phyloP scores from a whole-genome alignment of 2,888 invertebrate genomes.

The Dichetophora obliterata region DNA sequence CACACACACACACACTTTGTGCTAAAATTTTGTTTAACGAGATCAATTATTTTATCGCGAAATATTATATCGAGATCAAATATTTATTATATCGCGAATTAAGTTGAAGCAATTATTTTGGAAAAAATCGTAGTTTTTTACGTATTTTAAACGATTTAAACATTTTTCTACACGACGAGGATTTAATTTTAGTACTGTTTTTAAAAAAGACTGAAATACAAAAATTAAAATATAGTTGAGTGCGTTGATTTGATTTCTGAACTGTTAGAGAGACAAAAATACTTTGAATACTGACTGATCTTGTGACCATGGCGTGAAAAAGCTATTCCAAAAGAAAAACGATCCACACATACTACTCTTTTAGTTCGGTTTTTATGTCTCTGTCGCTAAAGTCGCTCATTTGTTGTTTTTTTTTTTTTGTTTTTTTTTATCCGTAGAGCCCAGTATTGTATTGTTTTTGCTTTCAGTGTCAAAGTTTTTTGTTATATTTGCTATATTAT shows the following conservation, averaged over 20 bases:
- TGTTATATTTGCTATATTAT: background rate
- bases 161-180: slow-evolving; percentile 35
- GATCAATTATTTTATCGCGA: background rate
- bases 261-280: background rate
- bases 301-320: background rate
- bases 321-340: background rate
- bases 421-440: background rate
- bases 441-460: background rate
- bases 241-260: background rate
- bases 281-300: background rate
- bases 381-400: background rate
- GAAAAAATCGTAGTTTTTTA: slow-evolving; percentile 39
- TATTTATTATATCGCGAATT: background rate
- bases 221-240: background rate
- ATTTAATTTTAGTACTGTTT: background rate
- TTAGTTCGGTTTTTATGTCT: background rate
- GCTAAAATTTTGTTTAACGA: background rate
- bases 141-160: slow-evolving; percentile 47
- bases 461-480: background rate
- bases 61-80: background rate
- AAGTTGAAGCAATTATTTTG: slow-evolving; percentile 15
- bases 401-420: background rate
- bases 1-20: background rate
- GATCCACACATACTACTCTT: background rate
- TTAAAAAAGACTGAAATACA: background rate